Conservation (phyloP, 1,140 invertebrate genomes). For the Drosophila setifemur region DNA sequence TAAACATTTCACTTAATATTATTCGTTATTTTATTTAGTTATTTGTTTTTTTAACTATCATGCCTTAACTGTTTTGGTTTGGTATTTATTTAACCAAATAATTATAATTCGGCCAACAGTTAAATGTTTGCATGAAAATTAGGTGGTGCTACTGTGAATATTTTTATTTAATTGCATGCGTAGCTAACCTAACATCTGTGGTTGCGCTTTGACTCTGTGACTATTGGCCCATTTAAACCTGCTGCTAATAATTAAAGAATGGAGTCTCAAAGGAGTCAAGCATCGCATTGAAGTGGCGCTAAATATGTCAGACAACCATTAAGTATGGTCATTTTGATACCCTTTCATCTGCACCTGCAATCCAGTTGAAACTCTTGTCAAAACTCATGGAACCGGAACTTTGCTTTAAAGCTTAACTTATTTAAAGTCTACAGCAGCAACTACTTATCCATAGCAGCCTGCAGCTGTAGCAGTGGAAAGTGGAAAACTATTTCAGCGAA, state of each 20-base stretch:
- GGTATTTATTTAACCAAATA: too few species aligned
- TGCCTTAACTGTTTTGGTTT: too few species aligned
- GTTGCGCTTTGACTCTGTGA: not conserved
- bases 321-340: not conserved
- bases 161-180: too few species aligned
- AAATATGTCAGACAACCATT: too few species aligned
- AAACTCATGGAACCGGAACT: conserved; percentile 13
- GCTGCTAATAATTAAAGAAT: conserved; percentile 6
- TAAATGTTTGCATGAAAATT: too few species aligned
- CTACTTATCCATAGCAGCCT: conserved; percentile 31
- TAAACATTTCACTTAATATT: too few species aligned
- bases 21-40: too few species aligned
- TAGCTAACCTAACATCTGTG: not conserved
- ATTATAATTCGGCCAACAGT: too few species aligned
- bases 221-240: not conserved
- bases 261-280: not conserved
- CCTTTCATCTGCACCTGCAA: not conserved
- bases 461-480: conserved; percentile 16
- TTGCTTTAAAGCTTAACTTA: conserved; percentile 41
- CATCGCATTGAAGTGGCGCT: not conserved
- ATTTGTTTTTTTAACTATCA: too few species aligned
- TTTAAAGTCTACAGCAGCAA: conserved; percentile 43
- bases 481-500: conserved; percentile 51
- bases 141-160: too few species aligned
- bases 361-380: not conserved